phyloP scores from a whole-genome alignment of 2,797 vertebrate species.

The Micrastur ruficollis region DNA sequence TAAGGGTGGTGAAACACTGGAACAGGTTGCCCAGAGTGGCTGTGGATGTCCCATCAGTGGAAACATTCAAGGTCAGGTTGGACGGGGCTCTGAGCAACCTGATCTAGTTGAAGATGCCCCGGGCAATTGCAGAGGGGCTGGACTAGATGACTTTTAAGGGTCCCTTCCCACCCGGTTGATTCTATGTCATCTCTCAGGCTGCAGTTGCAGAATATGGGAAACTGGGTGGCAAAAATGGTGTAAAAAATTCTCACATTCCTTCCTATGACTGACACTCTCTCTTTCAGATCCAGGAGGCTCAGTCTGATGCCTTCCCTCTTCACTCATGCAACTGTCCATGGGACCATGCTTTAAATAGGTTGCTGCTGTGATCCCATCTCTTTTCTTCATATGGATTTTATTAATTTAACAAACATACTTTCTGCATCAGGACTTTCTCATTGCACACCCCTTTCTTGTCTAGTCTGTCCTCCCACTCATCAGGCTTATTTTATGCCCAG shows the following conservation, averaged over 20 bases:
- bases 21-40: neutral
- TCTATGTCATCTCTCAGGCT: neutral
- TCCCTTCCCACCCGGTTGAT: neutral
- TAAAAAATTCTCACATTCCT: neutral
- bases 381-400: neutral
- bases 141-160: neutral
- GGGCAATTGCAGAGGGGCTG: accelerated
- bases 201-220: neutral
- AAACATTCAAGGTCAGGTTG: neutral
- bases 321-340: neutral
- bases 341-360: neutral
- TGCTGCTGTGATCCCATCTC: neutral
- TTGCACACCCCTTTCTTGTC: neutral
- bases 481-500: neutral
- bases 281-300: neutral
- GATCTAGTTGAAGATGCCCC: neutral
- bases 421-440: neutral
- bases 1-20: neutral
- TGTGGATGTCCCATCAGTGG: neutral
- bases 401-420: neutral
- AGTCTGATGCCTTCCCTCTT: neutral
- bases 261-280: neutral
- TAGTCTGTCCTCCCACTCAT: neutral
- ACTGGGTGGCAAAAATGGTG: accelerated
- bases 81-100: accelerated